phyloP scores from a whole-genome alignment of 2,888 invertebrate species.

The Watsonalla binaria region DNA sequence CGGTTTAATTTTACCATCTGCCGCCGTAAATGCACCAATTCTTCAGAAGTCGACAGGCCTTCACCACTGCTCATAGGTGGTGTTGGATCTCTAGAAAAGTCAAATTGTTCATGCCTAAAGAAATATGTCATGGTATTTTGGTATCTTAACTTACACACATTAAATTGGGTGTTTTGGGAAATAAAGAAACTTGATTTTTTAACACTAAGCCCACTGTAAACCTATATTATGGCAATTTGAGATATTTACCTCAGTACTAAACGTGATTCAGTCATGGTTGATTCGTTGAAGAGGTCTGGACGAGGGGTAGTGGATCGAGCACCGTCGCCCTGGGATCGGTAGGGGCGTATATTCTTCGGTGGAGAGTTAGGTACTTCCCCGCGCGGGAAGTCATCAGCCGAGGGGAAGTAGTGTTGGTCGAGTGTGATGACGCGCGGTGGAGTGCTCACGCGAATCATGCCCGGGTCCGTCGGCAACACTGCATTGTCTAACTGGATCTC shows the following conservation, averaged over 20 bases:
- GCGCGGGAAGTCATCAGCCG: conserved; percentile 76
- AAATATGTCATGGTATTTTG: no score
- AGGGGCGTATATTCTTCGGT: conserved; percentile 49
- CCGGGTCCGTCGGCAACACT: conserved; percentile 83
- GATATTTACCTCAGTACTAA: conserved; percentile 56
- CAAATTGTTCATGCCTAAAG: neutral
- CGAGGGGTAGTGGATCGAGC: conserved; percentile 56
- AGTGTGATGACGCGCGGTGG: conserved; percentile 93
- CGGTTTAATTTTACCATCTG: conserved; percentile 93
- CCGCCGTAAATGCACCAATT: conserved; percentile 88
- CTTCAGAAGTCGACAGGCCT: conserved; percentile 85
- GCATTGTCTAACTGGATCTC: conserved; percentile 93
- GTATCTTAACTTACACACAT: no score
- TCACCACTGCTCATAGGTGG: conserved; percentile 82
- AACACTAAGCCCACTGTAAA: no score
- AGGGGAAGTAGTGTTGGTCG: conserved; percentile 90
- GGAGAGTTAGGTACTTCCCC: conserved; percentile 50
- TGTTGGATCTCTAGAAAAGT: conserved; percentile 81
- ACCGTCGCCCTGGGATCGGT: conserved; percentile 63
- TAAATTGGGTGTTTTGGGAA: no score
- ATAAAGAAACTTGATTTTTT: no score
- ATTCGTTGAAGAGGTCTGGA: conserved; percentile 64
- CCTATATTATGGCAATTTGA: no score
- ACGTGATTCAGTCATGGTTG: conserved; percentile 70
- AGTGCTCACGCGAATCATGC: conserved; percentile 89